Percentiles rank a stretch among this genome's conserved stretches.
These are phyloP conservation scores for Callitettix versicolor DNA, from an alignment of 1,140 invertebrate genomes.

Conservation along the genomic window DNA sequence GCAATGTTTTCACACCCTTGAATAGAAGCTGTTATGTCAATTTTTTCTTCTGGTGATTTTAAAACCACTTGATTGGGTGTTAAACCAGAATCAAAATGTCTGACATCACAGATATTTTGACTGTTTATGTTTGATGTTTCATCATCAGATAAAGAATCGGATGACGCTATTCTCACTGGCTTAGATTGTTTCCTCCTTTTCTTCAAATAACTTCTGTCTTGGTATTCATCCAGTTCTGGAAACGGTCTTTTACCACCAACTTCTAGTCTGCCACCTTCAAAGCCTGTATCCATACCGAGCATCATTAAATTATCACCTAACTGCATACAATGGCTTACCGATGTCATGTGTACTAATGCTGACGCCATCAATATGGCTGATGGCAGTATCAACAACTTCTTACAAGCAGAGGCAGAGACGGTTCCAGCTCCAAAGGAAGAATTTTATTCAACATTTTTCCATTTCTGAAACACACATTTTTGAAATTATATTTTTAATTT, in stretches of 20 bases:
- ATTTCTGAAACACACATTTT: too few relatives aligned
- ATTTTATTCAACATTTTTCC: too few relatives aligned
- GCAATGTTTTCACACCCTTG: too few relatives aligned
- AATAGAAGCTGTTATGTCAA: neutral
- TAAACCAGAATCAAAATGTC: neutral
- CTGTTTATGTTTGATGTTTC: too few relatives aligned
- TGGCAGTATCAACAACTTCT: too few relatives aligned
- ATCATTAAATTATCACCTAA: slow-evolving; percentile 19
- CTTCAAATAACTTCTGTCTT: slow-evolving; percentile 22
- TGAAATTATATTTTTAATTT: too few relatives aligned
- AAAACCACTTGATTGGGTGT: neutral
- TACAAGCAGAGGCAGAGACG: too few relatives aligned
- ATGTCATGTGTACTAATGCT: slow-evolving; percentile 20
- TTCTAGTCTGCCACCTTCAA: slow-evolving; percentile 10
- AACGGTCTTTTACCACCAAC: slow-evolving; percentile 11
- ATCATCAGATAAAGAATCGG: slow-evolving; percentile 8
- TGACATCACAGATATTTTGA: too few relatives aligned
- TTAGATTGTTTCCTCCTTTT: slow-evolving; percentile 28
- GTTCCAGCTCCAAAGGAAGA: too few relatives aligned
- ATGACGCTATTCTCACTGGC: slow-evolving; percentile 24
- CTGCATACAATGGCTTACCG: slow-evolving; percentile 10
- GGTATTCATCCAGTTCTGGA: slow-evolving; percentile 18
- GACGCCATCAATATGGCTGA: slow-evolving; percentile 17
- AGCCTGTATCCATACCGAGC: slow-evolving; percentile 11
- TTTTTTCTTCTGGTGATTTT: neutral